A percentile compares a stretch with the other conserved stretches of the same genome.
Evolutionary conservation across 2,888 invertebrate species (phyloP).

Genomic region (Allygus modestus): DNA sequence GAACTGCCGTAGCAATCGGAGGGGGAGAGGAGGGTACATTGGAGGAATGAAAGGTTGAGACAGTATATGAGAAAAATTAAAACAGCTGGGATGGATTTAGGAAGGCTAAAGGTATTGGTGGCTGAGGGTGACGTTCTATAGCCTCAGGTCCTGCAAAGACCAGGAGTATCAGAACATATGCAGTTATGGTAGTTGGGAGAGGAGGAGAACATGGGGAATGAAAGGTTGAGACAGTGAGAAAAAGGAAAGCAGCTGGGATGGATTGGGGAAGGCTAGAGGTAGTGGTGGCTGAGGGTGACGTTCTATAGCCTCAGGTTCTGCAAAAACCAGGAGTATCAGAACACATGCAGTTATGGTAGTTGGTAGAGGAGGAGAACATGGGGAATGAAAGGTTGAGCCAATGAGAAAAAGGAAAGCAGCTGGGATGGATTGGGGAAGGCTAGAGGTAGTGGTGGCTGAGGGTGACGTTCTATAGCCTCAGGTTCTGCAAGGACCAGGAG

Average conservation of each 20-base stretch:
- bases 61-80: too few species aligned
- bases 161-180: too few species aligned
- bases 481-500: constrained; percentile 80
- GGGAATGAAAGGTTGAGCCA: neutral
- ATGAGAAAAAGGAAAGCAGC: too few species aligned
- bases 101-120: constrained; percentile 95
- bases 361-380: constrained; percentile 70
- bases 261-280: too few species aligned
- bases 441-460: constrained; percentile 94
- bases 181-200: too few species aligned
- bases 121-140: constrained; percentile 91
- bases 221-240: neutral
- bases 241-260: too few species aligned
- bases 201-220: constrained; percentile 67
- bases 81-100: too few species aligned
- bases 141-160: constrained; percentile 83
- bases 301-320: constrained; percentile 91
- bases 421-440: too few species aligned
- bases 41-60: constrained; percentile 15
- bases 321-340: constrained; percentile 63
- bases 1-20: too few species aligned
- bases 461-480: constrained; percentile 90
- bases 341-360: too few species aligned
- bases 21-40: constrained; percentile 71
- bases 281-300: constrained; percentile 90